phyloP scores from a whole-genome alignment of 2,888 invertebrate species.

The Leptura quadrifasciata region DNA sequence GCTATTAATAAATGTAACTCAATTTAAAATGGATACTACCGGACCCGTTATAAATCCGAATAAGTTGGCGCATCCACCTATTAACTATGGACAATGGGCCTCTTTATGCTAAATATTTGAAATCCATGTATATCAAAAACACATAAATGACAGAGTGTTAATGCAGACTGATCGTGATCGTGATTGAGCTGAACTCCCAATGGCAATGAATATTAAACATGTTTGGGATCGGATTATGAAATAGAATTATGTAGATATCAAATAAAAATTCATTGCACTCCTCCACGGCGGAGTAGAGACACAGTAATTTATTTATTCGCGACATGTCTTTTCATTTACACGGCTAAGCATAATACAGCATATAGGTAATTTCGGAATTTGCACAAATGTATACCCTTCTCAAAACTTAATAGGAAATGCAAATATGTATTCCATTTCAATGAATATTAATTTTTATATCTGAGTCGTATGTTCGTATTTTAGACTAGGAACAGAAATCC shows the following conservation, averaged over 20 bases:
- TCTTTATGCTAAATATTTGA: slow-evolving; percentile 8
- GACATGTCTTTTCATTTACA: slow-evolving; percentile 25
- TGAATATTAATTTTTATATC: too few relatives aligned
- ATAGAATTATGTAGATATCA: slow-evolving; percentile 56
- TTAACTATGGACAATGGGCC: neutral
- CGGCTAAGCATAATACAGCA: neutral
- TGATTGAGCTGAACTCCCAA: slow-evolving; percentile 40
- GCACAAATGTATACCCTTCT: neutral
- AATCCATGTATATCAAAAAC: slow-evolving; percentile 25
- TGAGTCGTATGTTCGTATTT: too few relatives aligned
- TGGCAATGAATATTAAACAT: slow-evolving; percentile 54
- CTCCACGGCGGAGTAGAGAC: slow-evolving; percentile 16
- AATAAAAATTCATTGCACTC: slow-evolving; percentile 52
- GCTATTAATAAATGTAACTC: too few relatives aligned
- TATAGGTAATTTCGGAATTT: neutral
- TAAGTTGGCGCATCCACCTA: too few relatives aligned
- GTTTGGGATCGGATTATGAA: slow-evolving; percentile 50
- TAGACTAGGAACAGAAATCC: too few relatives aligned
- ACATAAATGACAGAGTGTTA: slow-evolving; percentile 33
- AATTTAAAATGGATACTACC: too few relatives aligned
- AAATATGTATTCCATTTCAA: too few relatives aligned
- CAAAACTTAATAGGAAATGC: too few relatives aligned
- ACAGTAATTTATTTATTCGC: slow-evolving; percentile 30
- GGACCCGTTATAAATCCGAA: too few relatives aligned
- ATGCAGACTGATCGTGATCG: slow-evolving; percentile 37